phyloP scores from a whole-genome alignment of 2,113 vertebrate genomes.

The Coptodon rendalli region DNA sequence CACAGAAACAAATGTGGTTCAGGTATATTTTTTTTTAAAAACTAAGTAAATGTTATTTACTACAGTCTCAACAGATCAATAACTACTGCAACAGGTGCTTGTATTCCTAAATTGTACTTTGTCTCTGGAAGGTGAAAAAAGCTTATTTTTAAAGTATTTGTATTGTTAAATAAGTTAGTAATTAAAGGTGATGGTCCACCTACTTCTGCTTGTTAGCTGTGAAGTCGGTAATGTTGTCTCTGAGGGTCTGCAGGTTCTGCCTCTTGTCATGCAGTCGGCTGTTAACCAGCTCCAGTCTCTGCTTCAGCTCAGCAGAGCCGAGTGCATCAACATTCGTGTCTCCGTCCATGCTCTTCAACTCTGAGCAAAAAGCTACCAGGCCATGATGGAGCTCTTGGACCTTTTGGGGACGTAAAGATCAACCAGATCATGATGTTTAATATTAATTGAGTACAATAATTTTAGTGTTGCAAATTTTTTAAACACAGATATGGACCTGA shows the following conservation, averaged over 20 bases:
- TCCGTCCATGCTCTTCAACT: conserved; percentile 62
- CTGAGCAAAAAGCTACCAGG: conserved; percentile 61
- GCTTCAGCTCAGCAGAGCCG: conserved; percentile 39
- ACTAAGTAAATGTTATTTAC: background rate
- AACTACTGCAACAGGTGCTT: background rate
- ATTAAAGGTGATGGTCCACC: background rate
- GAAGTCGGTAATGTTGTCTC: conserved; percentile 38
- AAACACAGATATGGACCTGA: conserved; percentile 44
- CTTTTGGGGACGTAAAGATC: conserved; percentile 26
- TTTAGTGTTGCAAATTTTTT: background rate
- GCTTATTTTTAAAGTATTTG: background rate
- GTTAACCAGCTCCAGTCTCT: conserved; percentile 52
- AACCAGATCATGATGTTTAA: background rate
- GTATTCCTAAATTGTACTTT: background rate
- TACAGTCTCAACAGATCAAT: background rate
- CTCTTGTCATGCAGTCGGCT: conserved; percentile 59
- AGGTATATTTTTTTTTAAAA: background rate
- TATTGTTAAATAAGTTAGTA: background rate
- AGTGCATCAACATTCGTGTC: conserved; percentile 23
- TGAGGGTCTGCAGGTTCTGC: conserved; percentile 38
- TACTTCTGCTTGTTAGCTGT: conserved; percentile 53
- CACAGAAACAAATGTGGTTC: background rate
- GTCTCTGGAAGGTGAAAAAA: background rate
- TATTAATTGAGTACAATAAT: background rate
- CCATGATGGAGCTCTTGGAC: conserved; percentile 65